These are phyloP conservation scores for Isurus oxyrinchus DNA, from an alignment of 2,113 vertebrate species.

Conservation along the genomic window DNA sequence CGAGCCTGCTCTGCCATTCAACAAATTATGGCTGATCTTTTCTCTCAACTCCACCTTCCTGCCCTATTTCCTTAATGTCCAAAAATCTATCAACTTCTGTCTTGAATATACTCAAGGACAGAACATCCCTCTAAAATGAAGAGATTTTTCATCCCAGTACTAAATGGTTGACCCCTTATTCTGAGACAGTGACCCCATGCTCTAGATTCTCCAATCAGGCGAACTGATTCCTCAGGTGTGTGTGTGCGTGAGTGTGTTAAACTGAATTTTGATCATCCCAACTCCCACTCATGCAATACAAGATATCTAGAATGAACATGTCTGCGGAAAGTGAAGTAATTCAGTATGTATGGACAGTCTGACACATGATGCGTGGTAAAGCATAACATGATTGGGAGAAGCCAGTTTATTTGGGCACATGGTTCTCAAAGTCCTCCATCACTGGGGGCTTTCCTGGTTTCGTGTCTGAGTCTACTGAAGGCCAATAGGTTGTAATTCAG, in stretches of 20 bases:
- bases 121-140: no score
- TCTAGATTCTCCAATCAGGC: background rate
- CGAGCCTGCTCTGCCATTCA: no score
- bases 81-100: no score
- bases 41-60: no score
- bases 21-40: no score
- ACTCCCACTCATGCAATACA: background rate
- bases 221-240: background rate
- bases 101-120: no score
- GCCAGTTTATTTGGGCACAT: background rate
- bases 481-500: background rate
- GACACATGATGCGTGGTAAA: no score
- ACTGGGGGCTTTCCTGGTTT: background rate
- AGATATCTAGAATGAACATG: background rate
- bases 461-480: background rate
- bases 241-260: background rate
- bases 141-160: no score
- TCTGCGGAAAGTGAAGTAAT: background rate
- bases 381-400: no score
- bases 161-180: background rate
- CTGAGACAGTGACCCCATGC: background rate
- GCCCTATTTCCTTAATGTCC: no score
- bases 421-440: background rate
- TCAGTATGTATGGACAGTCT: background rate
- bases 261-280: background rate